Base-by-base conservation (phyloP, 2,888 invertebrate genomes). In the Pantelozetes paolii region DNA sequence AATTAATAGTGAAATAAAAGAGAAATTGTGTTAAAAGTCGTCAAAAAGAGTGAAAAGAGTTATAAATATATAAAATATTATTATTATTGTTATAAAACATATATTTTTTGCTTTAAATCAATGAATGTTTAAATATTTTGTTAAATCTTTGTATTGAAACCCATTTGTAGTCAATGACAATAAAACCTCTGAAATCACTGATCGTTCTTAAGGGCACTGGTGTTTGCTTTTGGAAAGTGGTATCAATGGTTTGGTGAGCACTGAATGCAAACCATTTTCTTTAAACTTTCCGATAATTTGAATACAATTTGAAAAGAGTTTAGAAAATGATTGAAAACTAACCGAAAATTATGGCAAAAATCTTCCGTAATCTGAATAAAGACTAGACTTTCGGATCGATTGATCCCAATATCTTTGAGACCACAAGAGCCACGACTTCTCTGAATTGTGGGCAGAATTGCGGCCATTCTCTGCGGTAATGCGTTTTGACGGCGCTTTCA, bases 331-430 rank as follows among this genome's bases (percentile, higher is more conserved):
- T 26, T 54, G 11, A 45, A 45, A 45, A 6, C 45, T 45, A 9
- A 15, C 15, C 2, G 45, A 45, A 45, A 15, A 45, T 72, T 40
- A 76, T 26, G 74, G 75, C 72, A 76, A 59, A 73, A 75, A 71
- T 73, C 76, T 72, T 30, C 73, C 73, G 73, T 76, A 76, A 62
- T 76, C 76, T 13, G 74, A 59, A 67, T 67, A 75, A 6, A 76
- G 48, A 20, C 71, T 73, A 50, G 76, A 76, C 45, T 76, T 76
- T 36, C 70, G 28, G 15, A 74, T 72, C 0, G 74, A 71, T 26
- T n/a, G 71, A 1, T 76, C 75, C 76, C 76, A 76, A 71, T 54
- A 75, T 40, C 74, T 45, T 70, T 75, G 74, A n/a, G 73, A 59
- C 15, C 71, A 71, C 30, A 71, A 23, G 13, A 76, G 54, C 76